phyloP scores from a whole-genome alignment of 2,888 invertebrate species.

The Drosophila macrothrix region DNA sequence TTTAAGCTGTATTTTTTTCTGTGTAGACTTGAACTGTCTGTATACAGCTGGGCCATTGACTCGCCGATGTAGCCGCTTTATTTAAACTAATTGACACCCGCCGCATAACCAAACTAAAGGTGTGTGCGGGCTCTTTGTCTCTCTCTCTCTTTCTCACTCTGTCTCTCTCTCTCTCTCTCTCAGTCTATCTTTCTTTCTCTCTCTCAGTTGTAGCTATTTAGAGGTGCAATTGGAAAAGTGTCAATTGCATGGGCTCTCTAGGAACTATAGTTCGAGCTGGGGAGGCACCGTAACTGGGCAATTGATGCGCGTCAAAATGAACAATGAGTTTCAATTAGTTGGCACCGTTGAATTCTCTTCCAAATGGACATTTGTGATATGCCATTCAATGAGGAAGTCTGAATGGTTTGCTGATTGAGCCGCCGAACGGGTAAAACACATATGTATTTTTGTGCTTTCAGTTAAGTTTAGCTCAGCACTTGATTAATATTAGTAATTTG shows the following conservation, averaged over 20 bases:
- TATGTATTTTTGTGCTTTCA: neutral
- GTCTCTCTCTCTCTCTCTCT: neutral
- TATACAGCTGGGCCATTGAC: conserved; percentile 71
- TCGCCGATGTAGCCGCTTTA: conserved; percentile 60
- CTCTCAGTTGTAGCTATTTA: conserved; percentile 2
- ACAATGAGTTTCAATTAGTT: conserved; percentile 80
- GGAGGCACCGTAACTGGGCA: conserved; percentile 32
- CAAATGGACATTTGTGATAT: conserved; percentile 44
- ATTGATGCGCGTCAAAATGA: conserved; percentile 81
- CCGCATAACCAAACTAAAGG: conserved; percentile 59
- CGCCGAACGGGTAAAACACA: conserved; percentile 36
- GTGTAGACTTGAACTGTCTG: conserved; percentile 5
- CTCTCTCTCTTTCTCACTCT: neutral
- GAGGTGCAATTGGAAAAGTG: conserved; percentile 81
- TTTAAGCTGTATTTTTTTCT: neutral
- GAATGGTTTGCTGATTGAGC: conserved; percentile 73
- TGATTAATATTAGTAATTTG: conserved; percentile 27
- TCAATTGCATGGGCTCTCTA: conserved; percentile 62
- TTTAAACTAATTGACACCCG: conserved; percentile 81
- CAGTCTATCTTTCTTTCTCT: neutral
- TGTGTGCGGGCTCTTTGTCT: conserved; percentile 56
- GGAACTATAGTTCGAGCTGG: conserved; percentile 5
- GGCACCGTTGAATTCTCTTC: conserved; percentile 43
- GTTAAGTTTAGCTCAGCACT: conserved; percentile 19
- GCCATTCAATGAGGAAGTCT: conserved; percentile 71